phyloP scores from a whole-genome alignment of 2,113 vertebrate genomes.

The Nannospalax galili region DNA sequence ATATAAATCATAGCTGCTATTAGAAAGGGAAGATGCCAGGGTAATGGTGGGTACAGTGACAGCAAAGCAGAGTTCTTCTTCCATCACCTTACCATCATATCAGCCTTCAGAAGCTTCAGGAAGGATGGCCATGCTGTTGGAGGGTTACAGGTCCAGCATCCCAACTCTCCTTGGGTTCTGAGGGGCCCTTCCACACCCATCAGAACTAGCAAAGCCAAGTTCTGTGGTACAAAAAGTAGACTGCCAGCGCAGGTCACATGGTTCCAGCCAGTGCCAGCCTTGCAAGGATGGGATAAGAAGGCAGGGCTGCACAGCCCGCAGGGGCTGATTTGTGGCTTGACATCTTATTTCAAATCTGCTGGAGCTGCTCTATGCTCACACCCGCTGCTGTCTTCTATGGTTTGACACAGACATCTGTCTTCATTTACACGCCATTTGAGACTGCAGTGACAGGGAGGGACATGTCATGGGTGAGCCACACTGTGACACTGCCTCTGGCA shows the following conservation, averaged over 20 bases:
- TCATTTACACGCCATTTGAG: not conserved
- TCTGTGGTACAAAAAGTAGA: not conserved
- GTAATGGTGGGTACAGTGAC: rapidly evolving
- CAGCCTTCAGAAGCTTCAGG: too few species aligned
- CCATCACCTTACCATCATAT: not conserved
- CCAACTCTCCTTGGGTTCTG: not conserved
- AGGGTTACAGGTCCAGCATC: not conserved
- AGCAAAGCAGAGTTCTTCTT: not conserved
- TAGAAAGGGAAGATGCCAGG: not conserved
- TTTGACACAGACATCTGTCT: conserved; percentile 16
- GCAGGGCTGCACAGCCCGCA: rapidly evolving
- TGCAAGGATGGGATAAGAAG: not conserved
- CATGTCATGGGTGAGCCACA: not conserved
- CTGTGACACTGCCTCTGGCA: not conserved
- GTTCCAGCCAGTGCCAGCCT: rapidly evolving
- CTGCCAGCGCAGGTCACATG: rapidly evolving
- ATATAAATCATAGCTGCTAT: not conserved
- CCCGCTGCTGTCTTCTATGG: not conserved
- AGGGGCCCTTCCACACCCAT: not conserved
- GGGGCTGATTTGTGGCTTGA: not conserved
- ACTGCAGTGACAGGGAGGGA: not conserved
- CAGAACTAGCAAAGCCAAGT: not conserved
- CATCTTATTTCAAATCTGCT: conserved; percentile 23
- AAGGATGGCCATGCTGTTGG: rapidly evolving
- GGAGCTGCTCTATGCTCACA: not conserved